Evolutionary conservation across 2,888 invertebrate species (phyloP), one percentile per base, ranked within the genome.

Genomic region (Polyommatus icarus): DNA sequence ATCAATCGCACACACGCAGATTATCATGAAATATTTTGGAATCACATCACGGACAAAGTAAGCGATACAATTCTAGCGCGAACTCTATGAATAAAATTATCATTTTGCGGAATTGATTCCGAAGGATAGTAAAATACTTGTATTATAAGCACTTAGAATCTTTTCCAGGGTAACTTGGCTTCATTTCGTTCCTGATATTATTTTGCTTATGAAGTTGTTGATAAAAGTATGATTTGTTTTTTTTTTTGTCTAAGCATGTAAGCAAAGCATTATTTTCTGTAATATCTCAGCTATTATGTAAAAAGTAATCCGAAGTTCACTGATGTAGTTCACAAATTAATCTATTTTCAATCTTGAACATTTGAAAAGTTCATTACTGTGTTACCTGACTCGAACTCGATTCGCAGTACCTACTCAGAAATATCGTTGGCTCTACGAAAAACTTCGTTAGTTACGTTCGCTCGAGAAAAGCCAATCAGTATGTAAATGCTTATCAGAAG

Each of bases 21-120:
- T 72, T 71, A 78, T 80, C 81, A 81, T 83, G 82, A 81, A 82
- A 83, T 82, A 83, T 83, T 83, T 91, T 88, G 85, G 86, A 90
- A 91, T 88, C 89, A 87, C 92, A 92, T 91, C 92, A 91, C 91
- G 91, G 89, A 89, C 88, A 89, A 91, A 92, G 93, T 92, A 92
- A 92, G 90, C 92, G 89, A 91, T 92, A 91, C 92, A 87, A 89
- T 91, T 91, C 90, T 89, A 88, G 90, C 90, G 89, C 89, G 88
- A 91, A 92, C 92, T 92, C 93, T 92, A 93, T 93, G 93, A 93
- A 93, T 93, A 93, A 93, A 93, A 93, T 93, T 93, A 93, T 93
- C 93, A 90, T 93, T 93, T 90, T 88, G 90, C 90, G 88, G 91
- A 93, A 93, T 93, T 93, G 93, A 93, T 93, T 93, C 89, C 88